Percentiles rank a stretch among this genome's conserved stretches.
These are phyloP conservation scores for Cromileptes altivelis DNA, from an alignment of 2,113 vertebrate genomes.

Conservation along the genomic window DNA sequence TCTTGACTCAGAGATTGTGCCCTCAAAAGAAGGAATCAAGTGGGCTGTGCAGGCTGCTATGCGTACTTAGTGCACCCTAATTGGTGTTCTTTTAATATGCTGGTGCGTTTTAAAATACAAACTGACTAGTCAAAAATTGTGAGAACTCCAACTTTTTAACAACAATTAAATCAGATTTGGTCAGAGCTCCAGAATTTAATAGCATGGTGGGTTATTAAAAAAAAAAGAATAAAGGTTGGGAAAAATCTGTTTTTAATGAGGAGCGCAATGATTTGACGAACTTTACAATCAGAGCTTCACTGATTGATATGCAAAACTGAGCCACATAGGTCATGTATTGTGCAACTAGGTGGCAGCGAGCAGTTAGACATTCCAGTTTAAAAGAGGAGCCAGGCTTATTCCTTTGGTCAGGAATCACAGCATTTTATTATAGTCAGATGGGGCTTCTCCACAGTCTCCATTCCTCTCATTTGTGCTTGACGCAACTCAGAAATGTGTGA, in stretches of 20 bases:
- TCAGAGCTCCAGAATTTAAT: not conserved
- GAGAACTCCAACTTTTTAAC: not conserved
- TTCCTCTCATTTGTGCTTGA: not conserved
- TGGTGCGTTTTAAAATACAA: not conserved
- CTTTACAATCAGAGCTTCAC: not conserved
- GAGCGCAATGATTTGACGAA: not conserved
- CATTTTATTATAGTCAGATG: not conserved
- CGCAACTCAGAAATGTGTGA: not conserved
- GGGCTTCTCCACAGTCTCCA: not conserved
- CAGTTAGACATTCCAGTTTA: not conserved
- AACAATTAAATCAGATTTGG: not conserved
- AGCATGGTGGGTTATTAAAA: not conserved
- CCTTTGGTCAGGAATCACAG: not conserved
- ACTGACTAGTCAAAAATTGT: not conserved
- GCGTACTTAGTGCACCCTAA: not conserved
- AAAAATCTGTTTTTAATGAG: slow-evolving; percentile 4
- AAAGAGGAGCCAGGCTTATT: not conserved
- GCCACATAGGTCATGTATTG: not conserved
- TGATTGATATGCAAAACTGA: not conserved
- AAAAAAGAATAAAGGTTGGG: not conserved
- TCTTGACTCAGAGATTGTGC: not conserved
- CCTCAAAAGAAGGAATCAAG: not conserved
- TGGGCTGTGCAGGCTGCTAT: not conserved
- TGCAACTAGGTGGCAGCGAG: not conserved
- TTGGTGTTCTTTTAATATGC: not conserved